Evolutionary conservation across 1,140 invertebrate species (phyloP).

Genomic region (Anastatus disparis): DNA sequence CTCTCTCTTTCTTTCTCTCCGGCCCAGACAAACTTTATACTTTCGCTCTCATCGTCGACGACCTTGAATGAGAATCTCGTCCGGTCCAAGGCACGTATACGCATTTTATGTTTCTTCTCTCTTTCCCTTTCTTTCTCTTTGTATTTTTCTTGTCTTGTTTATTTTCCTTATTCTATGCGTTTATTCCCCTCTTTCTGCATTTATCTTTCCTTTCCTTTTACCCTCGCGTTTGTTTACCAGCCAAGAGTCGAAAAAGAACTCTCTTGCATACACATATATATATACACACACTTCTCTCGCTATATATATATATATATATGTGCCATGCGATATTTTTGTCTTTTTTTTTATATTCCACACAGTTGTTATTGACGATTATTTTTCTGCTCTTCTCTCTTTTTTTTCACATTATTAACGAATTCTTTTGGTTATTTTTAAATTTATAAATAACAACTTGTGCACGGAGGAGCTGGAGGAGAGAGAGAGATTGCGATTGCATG

Average conservation of each 20-base stretch:
- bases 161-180: conserved; percentile 10
- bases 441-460: too few relatives aligned
- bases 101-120: conserved; percentile 22
- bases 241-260: neutral
- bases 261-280: too few relatives aligned
- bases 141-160: conserved; percentile 10
- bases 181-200: conserved; percentile 26
- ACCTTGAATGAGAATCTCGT: conserved; percentile 44
- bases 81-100: conserved; percentile 37
- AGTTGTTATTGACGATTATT: neutral
- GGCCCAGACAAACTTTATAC: conserved; percentile 36
- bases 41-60: conserved; percentile 39
- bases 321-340: too few relatives aligned
- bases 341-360: too few relatives aligned
- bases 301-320: too few relatives aligned
- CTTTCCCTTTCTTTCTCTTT: neutral
- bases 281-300: neutral
- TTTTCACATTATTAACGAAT: too few relatives aligned
- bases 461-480: too few relatives aligned
- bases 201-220: conserved; percentile 8
- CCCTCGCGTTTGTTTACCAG: conserved; percentile 29
- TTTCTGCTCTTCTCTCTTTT: neutral
- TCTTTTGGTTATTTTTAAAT: too few relatives aligned
- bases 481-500: too few relatives aligned
- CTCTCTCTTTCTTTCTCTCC: neutral